A percentile compares a stretch with the other conserved stretches of the same genome.
These are phyloP conservation scores for Bothrops jararaca DNA, from an alignment of 2,113 vertebrate species.

Conservation along the genomic window DNA sequence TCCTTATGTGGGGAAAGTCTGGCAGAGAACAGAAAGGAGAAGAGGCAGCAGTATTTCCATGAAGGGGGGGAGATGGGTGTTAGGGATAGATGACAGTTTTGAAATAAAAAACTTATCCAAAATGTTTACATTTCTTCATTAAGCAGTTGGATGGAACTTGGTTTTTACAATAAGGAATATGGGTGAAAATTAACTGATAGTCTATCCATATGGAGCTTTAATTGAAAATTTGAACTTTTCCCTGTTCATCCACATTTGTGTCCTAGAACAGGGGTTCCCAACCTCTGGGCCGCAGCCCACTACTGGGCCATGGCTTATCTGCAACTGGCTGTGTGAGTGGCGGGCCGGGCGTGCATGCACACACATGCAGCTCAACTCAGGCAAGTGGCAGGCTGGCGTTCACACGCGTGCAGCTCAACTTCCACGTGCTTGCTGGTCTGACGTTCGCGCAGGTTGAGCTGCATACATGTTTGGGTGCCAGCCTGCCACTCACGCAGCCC, in stretches of 20 bases:
- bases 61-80: not conserved
- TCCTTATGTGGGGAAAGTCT: not conserved
- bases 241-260: not conserved
- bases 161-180: not conserved
- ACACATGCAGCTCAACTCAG: not conserved
- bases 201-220: not conserved
- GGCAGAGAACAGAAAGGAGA: not conserved
- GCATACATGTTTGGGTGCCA: not conserved
- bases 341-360: accelerated
- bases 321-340: not conserved
- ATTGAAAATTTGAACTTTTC: not conserved
- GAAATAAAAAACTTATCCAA: not conserved
- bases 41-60: not conserved
- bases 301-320: not conserved
- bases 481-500: not conserved
- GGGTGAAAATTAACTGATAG: not conserved
- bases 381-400: not conserved
- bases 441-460: no score
- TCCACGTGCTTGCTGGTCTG: not conserved
- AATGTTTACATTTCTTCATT: not conserved
- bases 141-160: not conserved
- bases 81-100: not conserved
- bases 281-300: not conserved
- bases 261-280: not conserved
- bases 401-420: not conserved